Evolutionary conservation across 2,797 vertebrate species (phyloP).

Genomic region (Pseudochirops cupreus): DNA sequence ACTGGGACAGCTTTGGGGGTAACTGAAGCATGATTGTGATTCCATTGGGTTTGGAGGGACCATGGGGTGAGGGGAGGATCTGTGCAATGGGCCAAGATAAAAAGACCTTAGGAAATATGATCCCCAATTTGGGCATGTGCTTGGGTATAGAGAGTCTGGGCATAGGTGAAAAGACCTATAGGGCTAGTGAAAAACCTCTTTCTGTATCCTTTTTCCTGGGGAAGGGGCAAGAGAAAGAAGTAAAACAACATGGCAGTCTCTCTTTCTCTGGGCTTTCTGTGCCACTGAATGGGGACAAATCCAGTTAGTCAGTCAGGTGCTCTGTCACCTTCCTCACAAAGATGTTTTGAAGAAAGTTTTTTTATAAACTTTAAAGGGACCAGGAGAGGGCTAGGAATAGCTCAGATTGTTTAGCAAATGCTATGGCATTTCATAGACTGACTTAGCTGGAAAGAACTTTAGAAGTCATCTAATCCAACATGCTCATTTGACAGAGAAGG

Average conservation of each 20-base stretch:
- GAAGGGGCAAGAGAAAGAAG: conserved; percentile 51
- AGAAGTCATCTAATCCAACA: background rate
- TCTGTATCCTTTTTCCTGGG: conserved; percentile 41
- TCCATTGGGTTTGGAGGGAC: conserved; percentile 57
- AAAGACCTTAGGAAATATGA: conserved; percentile 48
- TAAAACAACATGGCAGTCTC: conserved; percentile 44
- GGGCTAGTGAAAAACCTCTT: conserved; percentile 36
- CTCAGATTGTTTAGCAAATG: background rate
- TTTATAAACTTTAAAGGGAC: background rate
- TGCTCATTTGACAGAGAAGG: background rate
- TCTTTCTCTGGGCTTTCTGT: background rate
- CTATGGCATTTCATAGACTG: background rate
- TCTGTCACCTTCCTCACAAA: background rate
- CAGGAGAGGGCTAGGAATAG: background rate
- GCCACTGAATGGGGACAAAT: background rate
- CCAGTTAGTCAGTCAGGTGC: background rate
- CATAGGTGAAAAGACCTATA: background rate
- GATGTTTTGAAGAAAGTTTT: background rate
- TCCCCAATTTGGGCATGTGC: conserved; percentile 13
- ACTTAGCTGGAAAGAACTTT: background rate
- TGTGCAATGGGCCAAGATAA: conserved; percentile 46
- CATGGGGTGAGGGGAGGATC: background rate
- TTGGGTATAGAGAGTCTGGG: background rate
- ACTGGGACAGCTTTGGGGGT: background rate
- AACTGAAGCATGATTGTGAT: conserved; percentile 55